Evolutionary conservation across 2,797 vertebrate species (phyloP).

Genomic region (Hapalemur alaotrensis): DNA sequence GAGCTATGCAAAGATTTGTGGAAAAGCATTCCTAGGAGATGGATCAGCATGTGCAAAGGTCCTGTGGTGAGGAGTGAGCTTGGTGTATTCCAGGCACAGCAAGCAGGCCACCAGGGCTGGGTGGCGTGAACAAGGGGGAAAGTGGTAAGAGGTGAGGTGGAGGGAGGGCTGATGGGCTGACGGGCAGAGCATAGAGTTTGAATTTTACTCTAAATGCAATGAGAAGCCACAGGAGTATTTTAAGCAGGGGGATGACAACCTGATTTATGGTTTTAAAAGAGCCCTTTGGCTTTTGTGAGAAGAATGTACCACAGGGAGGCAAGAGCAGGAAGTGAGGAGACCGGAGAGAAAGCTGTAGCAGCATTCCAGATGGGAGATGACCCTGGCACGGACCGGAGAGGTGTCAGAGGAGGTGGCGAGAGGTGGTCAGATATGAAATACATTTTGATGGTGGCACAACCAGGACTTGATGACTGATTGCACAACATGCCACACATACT

Average conservation of each 20-base stretch:
- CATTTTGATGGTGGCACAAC: neutral
- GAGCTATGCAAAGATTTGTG: neutral
- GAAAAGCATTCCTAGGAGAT: neutral
- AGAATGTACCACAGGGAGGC: neutral
- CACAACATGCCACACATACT: neutral
- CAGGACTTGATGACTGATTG: neutral
- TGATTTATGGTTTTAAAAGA: neutral
- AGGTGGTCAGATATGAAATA: neutral
- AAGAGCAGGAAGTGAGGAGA: neutral
- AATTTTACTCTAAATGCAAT: neutral
- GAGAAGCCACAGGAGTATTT: neutral
- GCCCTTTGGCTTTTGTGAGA: neutral
- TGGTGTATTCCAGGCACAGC: no score
- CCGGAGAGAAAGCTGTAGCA: neutral
- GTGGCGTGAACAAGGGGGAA: rapidly evolving
- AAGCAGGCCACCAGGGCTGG: neutral
- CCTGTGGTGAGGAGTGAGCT: neutral
- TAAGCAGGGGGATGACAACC: neutral
- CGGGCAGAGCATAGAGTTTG: neutral
- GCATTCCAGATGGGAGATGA: neutral
- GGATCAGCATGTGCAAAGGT: neutral
- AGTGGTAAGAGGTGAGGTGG: neutral
- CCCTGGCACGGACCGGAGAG: rapidly evolving
- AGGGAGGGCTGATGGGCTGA: no score
- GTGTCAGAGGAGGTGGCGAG: neutral